Base-by-base conservation (phyloP, 2,888 invertebrate genomes). In the Geophilus truncorum region DNA sequence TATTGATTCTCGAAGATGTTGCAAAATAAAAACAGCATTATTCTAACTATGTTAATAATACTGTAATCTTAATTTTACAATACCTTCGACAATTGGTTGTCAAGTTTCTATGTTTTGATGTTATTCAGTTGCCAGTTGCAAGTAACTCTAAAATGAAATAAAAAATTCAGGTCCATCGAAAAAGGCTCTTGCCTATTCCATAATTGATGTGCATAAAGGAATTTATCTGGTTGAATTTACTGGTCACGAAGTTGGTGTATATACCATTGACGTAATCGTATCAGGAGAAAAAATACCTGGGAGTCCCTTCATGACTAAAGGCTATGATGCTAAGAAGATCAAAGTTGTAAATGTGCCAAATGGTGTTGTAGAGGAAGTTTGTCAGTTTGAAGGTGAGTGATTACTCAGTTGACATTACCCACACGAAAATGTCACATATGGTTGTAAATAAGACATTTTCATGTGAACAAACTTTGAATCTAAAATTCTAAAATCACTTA, bases 341-440 rank as follows among this genome's bases (percentile, higher is more conserved):
- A 93, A 94, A 89, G 95, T 98, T 84, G 94, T 96, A 80, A 96
- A 97, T 87, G 94, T 98, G 36, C 93, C 95, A 84, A 95, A 94
- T 85, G 97, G 96, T 82, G 92, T 95, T 82, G 96, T 98, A 51
- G 97, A 97, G 80, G 95, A 97, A 88, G 95, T 96, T 83, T 96
- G 97, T 86, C 96, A 97, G 88, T 98, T 99, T 88, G 92, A 94
- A 92, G 96, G 96, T 96, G 89, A 86, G 87, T 85, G 30, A 1
- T 5, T 70, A 10, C n/a, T 28, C 12, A n/a, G 23, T 23, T 70
- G 70, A n/a, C n/a, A n/a, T 10, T 18, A 12, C n/a, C n/a, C n/a
- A n/a, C n/a, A n/a, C n/a, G n/a, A n/a, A n/a, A n/a, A n/a, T n/a
- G n/a, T n/a, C n/a, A n/a, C n/a, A n/a, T n/a, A n/a, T n/a, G n/a